Conservation (phyloP, 2,888 invertebrate genomes). For the Auanema sp. region DNA sequence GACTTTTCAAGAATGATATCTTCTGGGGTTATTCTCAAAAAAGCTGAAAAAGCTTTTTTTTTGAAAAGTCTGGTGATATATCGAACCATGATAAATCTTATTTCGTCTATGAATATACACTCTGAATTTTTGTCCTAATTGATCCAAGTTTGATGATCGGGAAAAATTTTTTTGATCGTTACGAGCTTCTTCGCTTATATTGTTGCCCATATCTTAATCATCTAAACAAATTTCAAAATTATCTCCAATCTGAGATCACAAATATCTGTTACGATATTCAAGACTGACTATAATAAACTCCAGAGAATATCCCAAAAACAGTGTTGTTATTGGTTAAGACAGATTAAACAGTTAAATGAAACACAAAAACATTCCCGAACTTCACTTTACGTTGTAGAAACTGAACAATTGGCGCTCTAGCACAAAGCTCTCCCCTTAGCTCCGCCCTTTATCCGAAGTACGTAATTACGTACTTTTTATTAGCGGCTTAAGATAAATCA, state of each 20-base stretch:
- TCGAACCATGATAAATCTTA: conserved; percentile 49
- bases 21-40: conserved; percentile 34
- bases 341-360: no score
- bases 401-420: no score
- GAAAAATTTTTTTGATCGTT: conserved; percentile 7
- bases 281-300: not conserved
- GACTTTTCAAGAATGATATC: conserved; percentile 48
- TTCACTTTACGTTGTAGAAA: no score
- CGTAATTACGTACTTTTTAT: no score
- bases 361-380: no score
- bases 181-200: conserved; percentile 8
- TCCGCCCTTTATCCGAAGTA: no score
- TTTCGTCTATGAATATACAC: conserved; percentile 53
- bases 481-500: no score
- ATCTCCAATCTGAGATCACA: conserved; percentile 12
- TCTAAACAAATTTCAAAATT: not conserved
- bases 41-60: conserved; percentile 36
- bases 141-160: conserved; percentile 5
- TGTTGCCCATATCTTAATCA: conserved; percentile 2
- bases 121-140: conserved; percentile 28
- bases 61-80: not conserved
- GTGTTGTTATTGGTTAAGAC: no score
- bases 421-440: no score
- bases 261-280: not conserved
- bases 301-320: conserved; percentile 7